Conservation (phyloP, 2,888 invertebrate species). For the Pocota personata region DNA sequence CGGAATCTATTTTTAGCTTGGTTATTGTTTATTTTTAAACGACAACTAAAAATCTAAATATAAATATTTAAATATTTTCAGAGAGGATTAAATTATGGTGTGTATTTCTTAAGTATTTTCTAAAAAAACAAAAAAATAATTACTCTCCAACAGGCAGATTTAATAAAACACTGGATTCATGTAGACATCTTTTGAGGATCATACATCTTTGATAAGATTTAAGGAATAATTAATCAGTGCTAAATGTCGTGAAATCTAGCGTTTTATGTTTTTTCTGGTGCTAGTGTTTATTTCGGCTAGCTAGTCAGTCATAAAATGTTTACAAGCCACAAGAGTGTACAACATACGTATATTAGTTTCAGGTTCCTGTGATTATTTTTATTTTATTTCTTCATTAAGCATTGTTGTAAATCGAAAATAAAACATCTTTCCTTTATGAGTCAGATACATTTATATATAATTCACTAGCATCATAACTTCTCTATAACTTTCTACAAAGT, state of each 20-base stretch:
- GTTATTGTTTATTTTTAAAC: background rate
- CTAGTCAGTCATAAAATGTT: background rate
- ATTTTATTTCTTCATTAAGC: background rate
- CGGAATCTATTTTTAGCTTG: background rate
- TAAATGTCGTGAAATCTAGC: background rate
- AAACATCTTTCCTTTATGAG: background rate
- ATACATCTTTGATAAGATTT: background rate
- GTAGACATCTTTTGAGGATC: background rate
- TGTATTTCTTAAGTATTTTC: background rate
- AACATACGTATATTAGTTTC: background rate
- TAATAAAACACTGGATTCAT: background rate
- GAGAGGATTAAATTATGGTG: background rate
- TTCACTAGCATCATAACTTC: background rate
- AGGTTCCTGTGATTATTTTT: background rate
- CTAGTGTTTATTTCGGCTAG: background rate
- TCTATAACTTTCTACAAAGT: too few species aligned
- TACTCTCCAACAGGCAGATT: background rate
- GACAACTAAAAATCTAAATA: too few species aligned
- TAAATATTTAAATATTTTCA: background rate
- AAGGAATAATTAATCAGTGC: background rate
- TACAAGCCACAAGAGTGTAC: background rate
- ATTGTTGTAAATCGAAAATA: background rate
- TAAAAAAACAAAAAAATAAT: too few species aligned
- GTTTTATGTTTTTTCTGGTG: background rate
- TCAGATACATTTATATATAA: background rate